Base-by-base conservation (phyloP, 2,797 vertebrate species). In the Acanthiza pusilla region DNA sequence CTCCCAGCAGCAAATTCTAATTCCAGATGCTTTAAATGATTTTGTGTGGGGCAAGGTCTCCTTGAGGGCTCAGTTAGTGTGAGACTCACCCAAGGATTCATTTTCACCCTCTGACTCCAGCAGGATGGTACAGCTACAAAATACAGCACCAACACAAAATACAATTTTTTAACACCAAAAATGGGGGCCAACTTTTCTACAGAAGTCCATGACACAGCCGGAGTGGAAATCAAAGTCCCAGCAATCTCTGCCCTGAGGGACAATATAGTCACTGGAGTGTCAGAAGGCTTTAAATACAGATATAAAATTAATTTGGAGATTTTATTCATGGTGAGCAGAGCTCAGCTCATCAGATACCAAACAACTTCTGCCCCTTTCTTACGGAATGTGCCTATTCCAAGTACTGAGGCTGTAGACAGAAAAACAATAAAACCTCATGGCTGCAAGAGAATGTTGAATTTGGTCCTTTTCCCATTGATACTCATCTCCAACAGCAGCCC, bases 101-200 rank as follows among this genome's bases (percentile, higher is more conserved):
- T 4, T 17, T 38, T 73, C 51, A 61, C 27, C 42, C 10, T 3
- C 65, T 34, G 32, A 29, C 23, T 47, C 36, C 42, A 10, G 43
- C 2, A 22, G 30, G 34, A 63, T 0, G 16, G 16, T 8, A 23
- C 45, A 70, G 25, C 47, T 42, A 32, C 68, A 43, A 76, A 13
- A 12, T 10, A 29, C 20, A 14, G 26, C 50, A 32, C 12, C 27
- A 74, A 70, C 12, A 38, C 38, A 38, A 38, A 38, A 38, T 38
- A 38, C 38, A 38, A 38, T 11, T 38, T 38, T 38, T 38, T 38
- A 11, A 38, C 38, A 38, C 38, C 38, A 38, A 73, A 85, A 48
- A 20, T 4, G 21, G 54, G 5, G 30, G 30, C 5, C 47, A 61
- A 1, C 13, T 45, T 80, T 55, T 40, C 34, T 42, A 0, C 0